Evolutionary conservation across 2,888 invertebrate species (phyloP), one percentile per base, ranked within the genome.

Genomic region (Lampropteryx suffumata): DNA sequence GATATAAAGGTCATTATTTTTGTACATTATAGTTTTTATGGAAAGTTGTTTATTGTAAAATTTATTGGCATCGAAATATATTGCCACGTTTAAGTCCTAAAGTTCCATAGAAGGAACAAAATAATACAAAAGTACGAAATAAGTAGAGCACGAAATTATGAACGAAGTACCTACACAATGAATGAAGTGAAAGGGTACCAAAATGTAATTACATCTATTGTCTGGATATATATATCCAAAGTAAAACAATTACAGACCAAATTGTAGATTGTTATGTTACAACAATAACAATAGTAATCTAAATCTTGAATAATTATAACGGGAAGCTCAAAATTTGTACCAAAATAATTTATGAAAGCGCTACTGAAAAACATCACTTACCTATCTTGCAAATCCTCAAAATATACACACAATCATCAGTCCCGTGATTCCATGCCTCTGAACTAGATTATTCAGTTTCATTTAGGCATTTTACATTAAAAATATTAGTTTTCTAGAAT

Each of bases 81-180:
- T 35, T 55, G 56, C 54, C 59, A 65, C 56, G 54, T 54, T 36
- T 17, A 34, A 41, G 21, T 39, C 43, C 53, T 55, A 50, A 58
- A 53, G 40, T 47, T 47, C 50, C 24, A 17, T 35, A 32, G 14
- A 41, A 54, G 50, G 42, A 57, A 54, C 59, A 67, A 67, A 67
- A 76, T 68, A 68, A 75, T 67, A 69, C 66, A 63, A 63, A 70
- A 79, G 70, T 72, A 67, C 55, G 55, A 65, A 80, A 65, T 86
- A 90, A 88, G 89, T 90, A 83, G 89, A 90, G 87, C 89, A 90
- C 85, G 82, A 84, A 85, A 80, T 82, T 82, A 71, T 80, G n/a
- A n/a, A n/a, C n/a, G n/a, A n/a, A n/a, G 79, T 43, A 34, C 34
- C 46, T 80, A 82, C 77, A 82, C 82, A 81, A 81, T 82, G 79